Evolutionary conservation across 2,113 vertebrate genomes (phyloP), one percentile per base, ranked within the genome.

Genomic region (Paracanthobrama guichenoti): DNA sequence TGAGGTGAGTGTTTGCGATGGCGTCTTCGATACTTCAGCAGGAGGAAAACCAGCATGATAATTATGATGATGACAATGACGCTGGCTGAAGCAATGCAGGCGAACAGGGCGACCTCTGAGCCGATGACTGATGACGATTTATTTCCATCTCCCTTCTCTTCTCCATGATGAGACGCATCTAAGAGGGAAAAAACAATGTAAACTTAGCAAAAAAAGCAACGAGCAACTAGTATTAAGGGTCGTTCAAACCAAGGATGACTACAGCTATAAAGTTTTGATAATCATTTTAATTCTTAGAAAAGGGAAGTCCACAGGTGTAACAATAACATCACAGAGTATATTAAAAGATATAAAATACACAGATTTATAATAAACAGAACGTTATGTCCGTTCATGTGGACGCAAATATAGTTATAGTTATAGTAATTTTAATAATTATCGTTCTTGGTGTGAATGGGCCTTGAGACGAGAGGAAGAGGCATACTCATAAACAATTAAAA

Each of bases 21-120:
- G 90, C 97, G 94, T 90, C 98, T 92, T 79, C 98, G 94, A 92
- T 99, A 99, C 92, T 99, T 99, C 84, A 99, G 95, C 90, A 99
- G 91, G 82, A 99, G 96, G 86, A 99, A 95, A 86, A 99, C 97
- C 91, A 99, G 95, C 91, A 98, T 98, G 94, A 98, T 96, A 93
- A 99, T 98, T 94, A 99, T 97, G 93, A 98, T 95, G 88, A 99
- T 95, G 93, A 99, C 97, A 90, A 99, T 99, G 90, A 99, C 97
- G 90, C 97, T 97, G 89, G 97, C 98, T 72, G 98, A 99, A 83
- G 96, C 96, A 85, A 99, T 97, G 92, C 96, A 96, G 75, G 97
- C 96, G 82, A 99, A 97, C 95, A 99, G 97, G 92, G 98, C 98
- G 93, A 97, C 95, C 92, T 99, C 97, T 44, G 97, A 97, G 93